A percentile compares a stretch with the other conserved stretches of the same genome.
These are phyloP conservation scores for Percina caprodes DNA, from an alignment of 2,113 vertebrate genomes.

Conservation along the genomic window DNA sequence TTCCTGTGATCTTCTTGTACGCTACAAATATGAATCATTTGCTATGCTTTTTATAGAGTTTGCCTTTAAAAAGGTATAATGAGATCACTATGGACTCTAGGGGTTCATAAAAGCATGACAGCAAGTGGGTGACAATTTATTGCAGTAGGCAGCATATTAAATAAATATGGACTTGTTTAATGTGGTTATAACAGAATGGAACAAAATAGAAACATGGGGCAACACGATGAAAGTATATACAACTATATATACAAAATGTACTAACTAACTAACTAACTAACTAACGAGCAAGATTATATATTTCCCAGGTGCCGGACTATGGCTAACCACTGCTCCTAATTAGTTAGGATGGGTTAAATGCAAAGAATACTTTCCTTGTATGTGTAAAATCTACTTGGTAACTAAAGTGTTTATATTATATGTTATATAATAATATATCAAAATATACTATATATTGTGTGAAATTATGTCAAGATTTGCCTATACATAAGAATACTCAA, in stretches of 20 bases:
- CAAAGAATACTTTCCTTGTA: no score
- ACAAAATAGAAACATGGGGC: not conserved
- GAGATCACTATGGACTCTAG: slow-evolving; percentile 8
- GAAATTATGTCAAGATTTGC: slow-evolving; percentile 2
- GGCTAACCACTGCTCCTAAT: no score
- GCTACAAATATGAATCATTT: not conserved
- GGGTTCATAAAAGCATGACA: slow-evolving; percentile 3
- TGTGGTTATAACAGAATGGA: not conserved
- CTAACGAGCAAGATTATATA: not conserved
- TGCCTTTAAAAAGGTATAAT: slow-evolving; percentile 31
- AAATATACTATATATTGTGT: not conserved
- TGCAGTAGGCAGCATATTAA: not conserved
- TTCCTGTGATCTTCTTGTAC: not conserved
- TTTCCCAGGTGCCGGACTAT: no score
- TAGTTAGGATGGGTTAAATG: no score
- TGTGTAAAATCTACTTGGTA: no score
- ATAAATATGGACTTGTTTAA: not conserved
- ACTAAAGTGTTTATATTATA: no score
- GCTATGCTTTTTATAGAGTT: slow-evolving; percentile 2
- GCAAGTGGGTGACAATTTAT: slow-evolving; percentile 3
- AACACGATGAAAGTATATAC: not conserved
- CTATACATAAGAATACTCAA: not conserved
- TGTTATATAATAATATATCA: not conserved
- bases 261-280: not conserved
- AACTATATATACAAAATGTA: not conserved